Base-by-base conservation (phyloP, 2,888 invertebrate genomes). In the Aspidiotus destructor region DNA sequence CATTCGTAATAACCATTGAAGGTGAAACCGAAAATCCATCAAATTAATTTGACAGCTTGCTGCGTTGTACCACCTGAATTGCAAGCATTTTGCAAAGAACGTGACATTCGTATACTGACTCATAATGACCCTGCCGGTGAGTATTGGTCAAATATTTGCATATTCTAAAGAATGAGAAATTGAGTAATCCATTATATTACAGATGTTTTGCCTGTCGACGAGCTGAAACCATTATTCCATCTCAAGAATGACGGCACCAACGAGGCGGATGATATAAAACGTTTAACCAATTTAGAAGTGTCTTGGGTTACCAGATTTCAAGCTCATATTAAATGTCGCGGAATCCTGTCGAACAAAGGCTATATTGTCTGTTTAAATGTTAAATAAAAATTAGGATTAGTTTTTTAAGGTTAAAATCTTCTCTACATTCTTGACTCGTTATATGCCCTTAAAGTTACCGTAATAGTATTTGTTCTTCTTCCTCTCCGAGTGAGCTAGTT, bases 61-160 rank as follows among this genome's bases (percentile, higher is more conserved):
- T 96, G 96, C 80, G 90, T 94, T 5, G 95, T 98, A 68, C 96
- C 97, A 28, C 89, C 92, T 1, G 85, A 89, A 2, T 81, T 98
- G 72, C 88, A 92, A 77, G 85, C 86, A 72, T 98, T 92, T 80
- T 93, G 97, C 71, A 88, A 89, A 74, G 86, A 89, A 72, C 86
- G 95, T 74, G 91, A 92, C 75, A 88, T 99, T 71, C 94, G 95
- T 76, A 80, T 99, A 53, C 81, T 98, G 40, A 98, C 97, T 0
- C 98, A 99, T 77, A 93, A 90, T 75, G 98, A 99, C 78, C 92
- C 95, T 0, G 85, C 85, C 76, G 88, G 92, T 92, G 79, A 80
- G 77, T 69, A 69, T 17, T 28, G 28, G 28, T 28, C 28, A 1
- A 5, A 28, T 28, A 28, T 28, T 28, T 28, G 5, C 28, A 28